A percentile compares a stretch with the other conserved stretches of the same genome.
phyloP scores from a whole-genome alignment of 2,797 vertebrate genomes.

The Sphaeramia orbicularis region DNA sequence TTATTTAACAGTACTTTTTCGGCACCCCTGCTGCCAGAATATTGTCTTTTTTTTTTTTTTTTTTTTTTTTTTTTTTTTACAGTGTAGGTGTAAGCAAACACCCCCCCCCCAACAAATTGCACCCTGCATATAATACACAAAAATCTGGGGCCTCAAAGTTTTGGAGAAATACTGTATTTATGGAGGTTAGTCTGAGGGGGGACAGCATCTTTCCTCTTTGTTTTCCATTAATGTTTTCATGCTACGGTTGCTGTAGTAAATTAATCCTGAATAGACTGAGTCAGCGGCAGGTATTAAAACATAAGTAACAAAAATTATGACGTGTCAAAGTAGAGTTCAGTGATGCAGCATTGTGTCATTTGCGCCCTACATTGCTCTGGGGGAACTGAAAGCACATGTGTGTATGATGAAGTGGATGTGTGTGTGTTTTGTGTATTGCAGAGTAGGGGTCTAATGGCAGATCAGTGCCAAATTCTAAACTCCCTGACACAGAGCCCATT shows the following conservation, averaged over 20 bases:
- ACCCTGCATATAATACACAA: too few relatives aligned
- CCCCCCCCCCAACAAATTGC: too few relatives aligned
- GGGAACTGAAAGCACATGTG: background rate
- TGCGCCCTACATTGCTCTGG: background rate
- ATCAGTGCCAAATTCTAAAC: slow-evolving; percentile 47
- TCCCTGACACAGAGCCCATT: slow-evolving; percentile 33
- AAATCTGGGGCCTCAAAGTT: too few relatives aligned
- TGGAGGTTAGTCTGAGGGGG: too few relatives aligned
- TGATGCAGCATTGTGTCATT: background rate
- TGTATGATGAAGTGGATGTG: background rate
- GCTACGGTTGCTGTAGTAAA: too few relatives aligned
- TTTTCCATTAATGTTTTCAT: background rate
- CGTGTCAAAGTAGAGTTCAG: background rate
- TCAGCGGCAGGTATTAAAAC: slow-evolving; percentile 6
- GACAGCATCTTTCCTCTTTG: background rate
- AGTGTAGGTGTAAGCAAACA: too few relatives aligned
- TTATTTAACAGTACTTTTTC: too few relatives aligned
- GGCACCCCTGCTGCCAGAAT: too few relatives aligned
- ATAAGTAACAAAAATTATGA: slow-evolving; percentile 1
- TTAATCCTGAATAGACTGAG: too few relatives aligned
- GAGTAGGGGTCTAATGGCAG: slow-evolving; percentile 27
- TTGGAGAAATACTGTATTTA: too few relatives aligned
- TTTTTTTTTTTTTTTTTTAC: too few relatives aligned
- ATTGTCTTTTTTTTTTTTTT: too few relatives aligned
- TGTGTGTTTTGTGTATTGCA: background rate